A percentile compares a stretch with the other conserved stretches of the same genome.
phyloP scores from a whole-genome alignment of 2,797 vertebrate genomes.

The Cichlasoma orientale region DNA sequence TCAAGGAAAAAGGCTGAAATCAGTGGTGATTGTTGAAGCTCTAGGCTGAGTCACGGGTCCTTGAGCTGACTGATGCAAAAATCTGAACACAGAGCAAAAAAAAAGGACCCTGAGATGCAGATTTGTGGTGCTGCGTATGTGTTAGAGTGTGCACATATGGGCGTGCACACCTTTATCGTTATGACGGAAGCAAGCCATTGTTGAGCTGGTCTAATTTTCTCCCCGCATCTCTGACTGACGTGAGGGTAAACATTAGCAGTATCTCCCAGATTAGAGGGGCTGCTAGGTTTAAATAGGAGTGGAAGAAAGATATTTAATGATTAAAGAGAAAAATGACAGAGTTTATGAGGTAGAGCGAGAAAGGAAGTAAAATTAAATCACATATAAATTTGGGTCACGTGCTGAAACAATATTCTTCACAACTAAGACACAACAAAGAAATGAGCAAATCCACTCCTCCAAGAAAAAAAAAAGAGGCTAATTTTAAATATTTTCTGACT shows the following conservation, averaged over 20 bases:
- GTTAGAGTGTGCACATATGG: slow-evolving; percentile 13
- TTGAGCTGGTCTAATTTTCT: slow-evolving; percentile 35
- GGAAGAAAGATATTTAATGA: not conserved
- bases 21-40: not conserved
- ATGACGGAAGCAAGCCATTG: slow-evolving; percentile 32
- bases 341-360: not conserved
- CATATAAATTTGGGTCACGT: not conserved
- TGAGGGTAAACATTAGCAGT: slow-evolving; percentile 49
- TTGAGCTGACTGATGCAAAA: slow-evolving; percentile 35
- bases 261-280: not conserved
- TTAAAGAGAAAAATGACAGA: not conserved
- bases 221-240: slow-evolving; percentile 49
- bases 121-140: not conserved
- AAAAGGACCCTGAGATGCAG: not conserved
- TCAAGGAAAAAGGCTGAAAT: not conserved
- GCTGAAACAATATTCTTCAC: not conserved
- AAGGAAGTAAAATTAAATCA: not conserved
- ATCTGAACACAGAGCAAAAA: slow-evolving; percentile 1
- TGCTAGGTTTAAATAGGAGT: not conserved
- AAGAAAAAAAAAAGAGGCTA: not conserved
- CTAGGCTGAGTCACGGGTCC: slow-evolving; percentile 29
- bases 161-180: slow-evolving; percentile 8
- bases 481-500: not conserved
- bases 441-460: not conserved
- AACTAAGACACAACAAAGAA: not conserved